Percentiles rank a stretch among this genome's conserved stretches.
Evolutionary conservation across 1,140 invertebrate species (phyloP).

Genomic region (Scylla paramamosain): DNA sequence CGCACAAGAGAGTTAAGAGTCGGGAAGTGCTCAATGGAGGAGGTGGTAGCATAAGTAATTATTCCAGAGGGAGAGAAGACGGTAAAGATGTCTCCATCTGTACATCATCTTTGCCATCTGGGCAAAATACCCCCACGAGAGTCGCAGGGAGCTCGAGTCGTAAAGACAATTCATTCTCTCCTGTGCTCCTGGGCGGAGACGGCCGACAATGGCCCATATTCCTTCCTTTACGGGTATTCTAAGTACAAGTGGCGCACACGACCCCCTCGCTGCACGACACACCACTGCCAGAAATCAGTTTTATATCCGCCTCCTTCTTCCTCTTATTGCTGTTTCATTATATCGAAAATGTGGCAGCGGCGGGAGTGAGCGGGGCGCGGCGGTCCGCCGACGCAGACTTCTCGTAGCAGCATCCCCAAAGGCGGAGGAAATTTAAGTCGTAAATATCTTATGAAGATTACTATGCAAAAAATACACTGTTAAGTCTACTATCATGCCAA

Average conservation of each 20-base stretch:
- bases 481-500: background rate
- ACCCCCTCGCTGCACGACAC: slow-evolving; percentile 23
- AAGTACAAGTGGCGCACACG: slow-evolving; percentile 64
- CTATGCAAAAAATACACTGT: background rate
- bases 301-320: slow-evolving; percentile 60
- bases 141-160: slow-evolving; percentile 41
- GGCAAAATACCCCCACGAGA: slow-evolving; percentile 64
- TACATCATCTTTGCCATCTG: slow-evolving; percentile 70
- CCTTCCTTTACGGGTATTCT: slow-evolving; percentile 70
- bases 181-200: background rate
- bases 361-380: slow-evolving; percentile 17
- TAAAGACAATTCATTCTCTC: slow-evolving; percentile 74
- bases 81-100: slow-evolving; percentile 54
- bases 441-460: background rate
- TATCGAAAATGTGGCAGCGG: slow-evolving; percentile 62
- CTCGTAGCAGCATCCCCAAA: background rate
- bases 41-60: background rate
- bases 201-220: slow-evolving; percentile 65
- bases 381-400: background rate
- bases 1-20: background rate
- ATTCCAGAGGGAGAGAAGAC: background rate
- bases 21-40: background rate
- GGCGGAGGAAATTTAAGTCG: background rate
- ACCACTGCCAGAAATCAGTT: slow-evolving; percentile 64
- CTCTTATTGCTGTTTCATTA: slow-evolving; percentile 73